phyloP scores from a whole-genome alignment of 2,797 vertebrate genomes.

The Apogon talboti region DNA sequence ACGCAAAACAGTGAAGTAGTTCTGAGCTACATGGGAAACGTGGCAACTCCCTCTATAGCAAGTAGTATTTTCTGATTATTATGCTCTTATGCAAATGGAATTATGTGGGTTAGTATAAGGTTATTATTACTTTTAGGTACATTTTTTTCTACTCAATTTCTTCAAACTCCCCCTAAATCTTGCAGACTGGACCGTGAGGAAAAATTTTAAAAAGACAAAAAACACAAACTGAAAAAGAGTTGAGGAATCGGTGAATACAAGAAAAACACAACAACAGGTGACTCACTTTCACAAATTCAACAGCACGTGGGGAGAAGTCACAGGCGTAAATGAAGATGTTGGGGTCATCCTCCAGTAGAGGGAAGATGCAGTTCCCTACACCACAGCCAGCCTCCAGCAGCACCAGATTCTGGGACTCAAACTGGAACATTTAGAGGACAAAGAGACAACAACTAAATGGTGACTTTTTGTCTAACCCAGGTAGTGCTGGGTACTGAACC shows the following conservation, averaged over 20 bases:
- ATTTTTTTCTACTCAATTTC: too few species aligned
- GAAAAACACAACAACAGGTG: neutral
- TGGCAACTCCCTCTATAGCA: too few species aligned
- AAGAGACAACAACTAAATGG: neutral
- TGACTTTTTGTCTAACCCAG: neutral
- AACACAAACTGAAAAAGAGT: neutral
- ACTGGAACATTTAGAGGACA: constrained; percentile 71
- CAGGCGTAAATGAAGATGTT: constrained; percentile 94
- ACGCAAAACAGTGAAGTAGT: too few species aligned
- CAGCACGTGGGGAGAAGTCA: constrained; percentile 96
- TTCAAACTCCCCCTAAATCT: too few species aligned
- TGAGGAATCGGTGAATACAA: neutral
- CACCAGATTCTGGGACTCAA: constrained; percentile 88
- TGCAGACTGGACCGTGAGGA: too few species aligned
- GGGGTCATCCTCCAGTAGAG: constrained; percentile 91
- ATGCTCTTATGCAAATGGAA: too few species aligned
- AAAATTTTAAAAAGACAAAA: too few species aligned
- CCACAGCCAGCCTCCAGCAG: constrained; percentile 97
- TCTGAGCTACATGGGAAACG: too few species aligned
- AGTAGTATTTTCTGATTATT: too few species aligned
- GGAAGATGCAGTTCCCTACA: constrained; percentile 98
- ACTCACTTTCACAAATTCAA: constrained; percentile 94
- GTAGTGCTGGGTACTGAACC: too few species aligned
- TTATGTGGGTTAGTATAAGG: too few species aligned
- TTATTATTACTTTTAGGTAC: too few species aligned